Percentiles rank a stretch among this genome's conserved stretches.
phyloP scores from a whole-genome alignment of 2,797 vertebrate species.

The Propithecus perrieri region DNA sequence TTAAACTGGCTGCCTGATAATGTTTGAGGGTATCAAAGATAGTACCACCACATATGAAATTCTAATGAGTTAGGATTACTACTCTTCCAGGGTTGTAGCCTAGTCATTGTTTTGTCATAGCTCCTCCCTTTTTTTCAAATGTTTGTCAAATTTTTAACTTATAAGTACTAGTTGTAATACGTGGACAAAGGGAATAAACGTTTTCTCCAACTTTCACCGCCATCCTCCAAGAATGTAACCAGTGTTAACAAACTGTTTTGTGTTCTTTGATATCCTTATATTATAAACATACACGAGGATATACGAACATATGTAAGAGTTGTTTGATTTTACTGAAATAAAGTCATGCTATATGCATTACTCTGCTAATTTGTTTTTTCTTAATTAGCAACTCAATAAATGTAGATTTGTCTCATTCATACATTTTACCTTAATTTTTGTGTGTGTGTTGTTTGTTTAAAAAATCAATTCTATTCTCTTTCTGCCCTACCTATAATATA shows the following conservation, averaged over 20 bases:
- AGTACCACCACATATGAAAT: not conserved
- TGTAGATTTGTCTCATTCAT: not conserved
- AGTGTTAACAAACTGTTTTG: not conserved
- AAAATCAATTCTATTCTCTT: not conserved
- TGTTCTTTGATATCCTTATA: not conserved
- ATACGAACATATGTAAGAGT: not conserved
- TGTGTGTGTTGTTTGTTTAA: not conserved
- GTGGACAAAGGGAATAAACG: not conserved
- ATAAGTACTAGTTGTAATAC: not conserved
- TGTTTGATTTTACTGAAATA: constrained; percentile 19
- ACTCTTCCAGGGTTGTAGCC: not conserved
- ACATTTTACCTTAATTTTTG: not conserved
- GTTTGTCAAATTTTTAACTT: not conserved
- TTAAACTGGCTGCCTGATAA: not conserved
- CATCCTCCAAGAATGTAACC: not conserved
- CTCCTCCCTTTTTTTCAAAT: not conserved
- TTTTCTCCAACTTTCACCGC: not conserved
- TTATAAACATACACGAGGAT: not conserved
- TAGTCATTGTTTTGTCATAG: not conserved
- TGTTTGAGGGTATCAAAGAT: not conserved
- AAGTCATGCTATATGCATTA: not conserved
- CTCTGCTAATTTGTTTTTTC: not conserved
- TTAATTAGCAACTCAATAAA: not conserved
- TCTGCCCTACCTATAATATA: not conserved
- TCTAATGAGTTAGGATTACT: not conserved